phyloP scores from a whole-genome alignment of 2,797 vertebrate genomes.

The Phrynocephalus forsythii region DNA sequence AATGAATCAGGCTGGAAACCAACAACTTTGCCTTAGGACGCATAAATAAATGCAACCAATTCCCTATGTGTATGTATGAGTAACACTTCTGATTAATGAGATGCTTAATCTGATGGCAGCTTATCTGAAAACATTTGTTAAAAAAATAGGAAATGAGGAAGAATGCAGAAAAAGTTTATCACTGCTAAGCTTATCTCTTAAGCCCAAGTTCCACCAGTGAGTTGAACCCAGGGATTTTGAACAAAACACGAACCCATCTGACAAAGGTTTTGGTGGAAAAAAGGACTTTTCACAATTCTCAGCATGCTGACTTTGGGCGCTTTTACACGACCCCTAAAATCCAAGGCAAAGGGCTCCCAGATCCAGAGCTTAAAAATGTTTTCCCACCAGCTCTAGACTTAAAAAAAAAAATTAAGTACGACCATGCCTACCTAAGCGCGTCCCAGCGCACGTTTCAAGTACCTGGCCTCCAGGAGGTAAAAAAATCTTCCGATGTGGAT shows the following conservation, averaged over 20 bases:
- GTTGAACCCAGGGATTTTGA: background rate
- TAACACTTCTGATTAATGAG: slow-evolving; percentile 1
- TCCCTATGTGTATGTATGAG: background rate
- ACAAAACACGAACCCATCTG: background rate
- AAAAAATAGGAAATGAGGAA: background rate
- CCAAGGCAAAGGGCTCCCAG: no score
- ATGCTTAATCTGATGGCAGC: background rate
- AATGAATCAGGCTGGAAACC: background rate
- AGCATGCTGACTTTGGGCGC: no score
- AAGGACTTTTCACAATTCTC: background rate
- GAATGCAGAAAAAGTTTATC: slow-evolving; percentile 7
- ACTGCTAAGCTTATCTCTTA: background rate
- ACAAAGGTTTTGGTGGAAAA: background rate
- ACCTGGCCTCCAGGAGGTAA: no score
- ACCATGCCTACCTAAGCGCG: no score
- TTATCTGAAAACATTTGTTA: background rate
- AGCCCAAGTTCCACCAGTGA: background rate
- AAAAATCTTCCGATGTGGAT: no score
- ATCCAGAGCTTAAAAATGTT: no score
- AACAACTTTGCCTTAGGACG: background rate
- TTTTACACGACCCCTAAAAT: no score
- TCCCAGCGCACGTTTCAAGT: no score
- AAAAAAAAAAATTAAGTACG: no score
- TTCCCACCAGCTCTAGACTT: no score
- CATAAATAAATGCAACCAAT: background rate